Base-by-base conservation (phyloP, 1,140 invertebrate species). In the Diachasmimorpha longicaudata region DNA sequence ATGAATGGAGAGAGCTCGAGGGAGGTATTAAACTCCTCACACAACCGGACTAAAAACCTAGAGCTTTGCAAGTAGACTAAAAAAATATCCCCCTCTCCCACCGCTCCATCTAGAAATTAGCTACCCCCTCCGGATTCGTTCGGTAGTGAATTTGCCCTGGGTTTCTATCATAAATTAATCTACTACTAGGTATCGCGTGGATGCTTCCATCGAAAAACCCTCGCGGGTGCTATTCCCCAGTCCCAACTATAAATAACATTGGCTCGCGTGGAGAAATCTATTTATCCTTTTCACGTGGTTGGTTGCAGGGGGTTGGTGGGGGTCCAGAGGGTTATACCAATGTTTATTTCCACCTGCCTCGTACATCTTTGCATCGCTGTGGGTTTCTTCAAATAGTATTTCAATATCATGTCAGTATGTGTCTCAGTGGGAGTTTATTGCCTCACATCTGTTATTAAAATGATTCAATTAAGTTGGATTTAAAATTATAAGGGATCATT, bases 221-320 rank as follows among this genome's bases (percentile, higher is more conserved):
- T 63, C 14, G 58, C 58, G 58, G 58, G 58, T 63, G 58, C 58
- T 63, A 63, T 63, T 63, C 58, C 58, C 10, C 58, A 63, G 19
- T 63, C 21, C 58, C 58, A 23, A 25, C 58, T 25, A 63, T 63
- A 63, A 63, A 63, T 63, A 63, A 63, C 58, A 63, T 63, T 63
- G 58, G 58, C 58, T 63, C 58, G 58, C 58, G 58, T 63, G 58
- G 58, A 63, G 58, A 63, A 63, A 63, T 63, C 58, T 63, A 63
- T 63, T 63, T 63, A 63, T 63, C 58, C 58, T 63, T 63, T 25
- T 63, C 58, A 63, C 4, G 6, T 63, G 21, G 58, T 23, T 23
- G 58, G 23, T 21, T 4, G 13, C 39, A 63, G 58, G 21, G 58
- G 58, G 58, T 13, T 4, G 58, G 58, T 5, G 58, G 19, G 58